A percentile compares a stretch with the other conserved stretches of the same genome.
Conservation (phyloP, 2,888 invertebrate species). For the Molorchus minor region DNA sequence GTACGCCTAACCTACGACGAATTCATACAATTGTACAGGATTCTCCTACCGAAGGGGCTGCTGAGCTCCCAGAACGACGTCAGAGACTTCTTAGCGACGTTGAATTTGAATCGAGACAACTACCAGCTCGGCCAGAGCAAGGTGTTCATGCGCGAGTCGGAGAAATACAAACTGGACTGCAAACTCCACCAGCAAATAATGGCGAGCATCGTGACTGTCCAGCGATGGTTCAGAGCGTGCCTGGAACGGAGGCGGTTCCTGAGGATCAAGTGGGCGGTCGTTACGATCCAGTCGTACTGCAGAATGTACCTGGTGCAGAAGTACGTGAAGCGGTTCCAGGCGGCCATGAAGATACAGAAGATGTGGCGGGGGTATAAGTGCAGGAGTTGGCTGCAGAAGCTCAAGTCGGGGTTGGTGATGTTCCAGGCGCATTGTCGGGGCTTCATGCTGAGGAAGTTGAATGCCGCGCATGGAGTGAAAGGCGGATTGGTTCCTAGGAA, state of each 20-base stretch:
- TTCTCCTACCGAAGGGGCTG: conserved; percentile 86
- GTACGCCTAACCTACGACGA: conserved; percentile 93
- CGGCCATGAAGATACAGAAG: conserved; percentile 77
- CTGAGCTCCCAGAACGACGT: conserved; percentile 89
- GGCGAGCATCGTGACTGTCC: conserved; percentile 90
- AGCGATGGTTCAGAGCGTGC: conserved; percentile 88
- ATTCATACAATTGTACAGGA: conserved; percentile 92
- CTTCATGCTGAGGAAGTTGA: conserved; percentile 68
- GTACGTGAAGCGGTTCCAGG: conserved; percentile 64
- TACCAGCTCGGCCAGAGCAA: conserved; percentile 77
- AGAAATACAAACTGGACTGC: conserved; percentile 91
- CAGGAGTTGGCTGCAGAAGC: conserved; percentile 72
- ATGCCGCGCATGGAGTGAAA: conserved; percentile 61
- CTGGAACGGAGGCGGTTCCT: conserved; percentile 82
- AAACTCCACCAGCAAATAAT: conserved; percentile 93
- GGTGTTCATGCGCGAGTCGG: conserved; percentile 92
- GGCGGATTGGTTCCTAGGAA: conserved; percentile 30
- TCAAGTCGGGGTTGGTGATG: conserved; percentile 68
- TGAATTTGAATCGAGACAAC: conserved; percentile 88
- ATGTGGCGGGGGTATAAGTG: conserved; percentile 78
- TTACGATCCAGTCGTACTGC: conserved; percentile 80
- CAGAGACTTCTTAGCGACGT: conserved; percentile 80
- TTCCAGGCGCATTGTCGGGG: conserved; percentile 82
- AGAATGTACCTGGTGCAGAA: conserved; percentile 73
- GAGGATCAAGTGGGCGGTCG: conserved; percentile 75